A percentile compares a stretch with the other conserved stretches of the same genome.
These are phyloP conservation scores for Neria commutata DNA, from an alignment of 2,888 invertebrate genomes.

Conservation along the genomic window DNA sequence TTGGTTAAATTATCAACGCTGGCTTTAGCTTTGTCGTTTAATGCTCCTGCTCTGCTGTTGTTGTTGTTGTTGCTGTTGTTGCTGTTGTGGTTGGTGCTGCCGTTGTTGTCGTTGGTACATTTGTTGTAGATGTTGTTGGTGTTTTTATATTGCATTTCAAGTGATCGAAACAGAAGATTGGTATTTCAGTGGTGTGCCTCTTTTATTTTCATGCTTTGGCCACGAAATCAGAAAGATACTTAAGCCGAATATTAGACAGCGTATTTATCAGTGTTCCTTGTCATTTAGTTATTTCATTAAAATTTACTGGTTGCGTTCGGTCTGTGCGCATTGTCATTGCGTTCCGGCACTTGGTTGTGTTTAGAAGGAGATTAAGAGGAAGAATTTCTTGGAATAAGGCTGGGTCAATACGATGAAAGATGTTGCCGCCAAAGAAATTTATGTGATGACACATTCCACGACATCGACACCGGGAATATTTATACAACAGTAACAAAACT, in stretches of 20 bases:
- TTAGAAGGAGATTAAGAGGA: background rate
- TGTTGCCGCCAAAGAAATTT: conserved; percentile 51
- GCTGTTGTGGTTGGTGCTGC: conserved; percentile 6
- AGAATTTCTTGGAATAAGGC: conserved; percentile 53
- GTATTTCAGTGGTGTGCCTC: conserved; percentile 20
- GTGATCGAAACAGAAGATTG: conserved; percentile 11
- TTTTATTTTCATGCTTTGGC: conserved; percentile 13
- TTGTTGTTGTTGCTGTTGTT: background rate
- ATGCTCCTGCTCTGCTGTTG: background rate
- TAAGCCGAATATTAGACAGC: conserved; percentile 15
- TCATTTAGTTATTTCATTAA: conserved; percentile 36
- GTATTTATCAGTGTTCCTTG: conserved; percentile 31
- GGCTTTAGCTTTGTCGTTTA: background rate
- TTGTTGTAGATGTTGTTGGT: conserved; percentile 19
- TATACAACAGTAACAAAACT: conserved; percentile 38
- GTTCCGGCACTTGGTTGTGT: background rate
- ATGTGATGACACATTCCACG: conserved; percentile 1
- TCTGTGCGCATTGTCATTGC: background rate
- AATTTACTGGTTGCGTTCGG: conserved; percentile 31
- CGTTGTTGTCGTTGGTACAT: conserved; percentile 19
- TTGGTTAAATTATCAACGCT: background rate
- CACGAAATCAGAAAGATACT: conserved; percentile 17
- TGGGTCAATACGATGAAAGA: conserved; percentile 43
- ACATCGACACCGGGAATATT: conserved; percentile 26
- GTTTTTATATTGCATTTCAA: conserved; percentile 16